phyloP scores from a whole-genome alignment of 2,113 vertebrate species.

The Paracanthobrama guichenoti region DNA sequence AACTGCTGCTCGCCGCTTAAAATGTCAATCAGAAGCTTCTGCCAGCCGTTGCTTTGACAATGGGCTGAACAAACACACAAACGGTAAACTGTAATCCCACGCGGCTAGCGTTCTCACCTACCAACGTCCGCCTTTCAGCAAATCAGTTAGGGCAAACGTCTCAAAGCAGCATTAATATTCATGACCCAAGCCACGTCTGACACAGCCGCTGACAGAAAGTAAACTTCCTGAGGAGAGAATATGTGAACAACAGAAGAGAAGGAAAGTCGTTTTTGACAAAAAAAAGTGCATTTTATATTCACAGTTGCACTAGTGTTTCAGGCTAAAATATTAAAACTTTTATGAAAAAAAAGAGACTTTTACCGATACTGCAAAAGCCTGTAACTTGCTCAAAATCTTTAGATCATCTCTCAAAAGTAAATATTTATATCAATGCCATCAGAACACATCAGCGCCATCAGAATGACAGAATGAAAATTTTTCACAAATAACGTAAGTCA shows the following conservation, averaged over 20 bases:
- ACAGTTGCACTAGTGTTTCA: slow-evolving; percentile 2
- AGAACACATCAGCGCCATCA: no score
- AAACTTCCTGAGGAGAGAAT: slow-evolving; percentile 20
- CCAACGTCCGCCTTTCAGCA: slow-evolving; percentile 14
- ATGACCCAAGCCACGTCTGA: not conserved
- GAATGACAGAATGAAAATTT: no score
- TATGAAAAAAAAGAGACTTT: not conserved
- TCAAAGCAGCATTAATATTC: slow-evolving; percentile 25
- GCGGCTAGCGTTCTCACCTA: slow-evolving; percentile 1
- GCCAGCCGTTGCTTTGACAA: not conserved
- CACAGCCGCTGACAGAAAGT: slow-evolving; percentile 2
- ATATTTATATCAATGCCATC: no score
- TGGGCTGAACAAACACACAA: slow-evolving; percentile 19
- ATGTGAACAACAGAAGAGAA: slow-evolving; percentile 9
- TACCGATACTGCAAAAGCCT: not conserved
- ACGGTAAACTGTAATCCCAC: slow-evolving; percentile 6
- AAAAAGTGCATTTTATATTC: not conserved
- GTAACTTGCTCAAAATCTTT: no score
- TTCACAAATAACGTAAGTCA: no score
- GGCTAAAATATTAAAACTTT: not conserved
- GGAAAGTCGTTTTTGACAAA: not conserved
- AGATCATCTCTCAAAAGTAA: no score
- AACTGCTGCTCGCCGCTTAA: not conserved
- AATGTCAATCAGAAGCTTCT: not conserved
- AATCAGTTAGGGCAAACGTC: not conserved